Conservation (phyloP, 2,797 vertebrate species). For the Periophthalmus magnuspinnatus region DNA sequence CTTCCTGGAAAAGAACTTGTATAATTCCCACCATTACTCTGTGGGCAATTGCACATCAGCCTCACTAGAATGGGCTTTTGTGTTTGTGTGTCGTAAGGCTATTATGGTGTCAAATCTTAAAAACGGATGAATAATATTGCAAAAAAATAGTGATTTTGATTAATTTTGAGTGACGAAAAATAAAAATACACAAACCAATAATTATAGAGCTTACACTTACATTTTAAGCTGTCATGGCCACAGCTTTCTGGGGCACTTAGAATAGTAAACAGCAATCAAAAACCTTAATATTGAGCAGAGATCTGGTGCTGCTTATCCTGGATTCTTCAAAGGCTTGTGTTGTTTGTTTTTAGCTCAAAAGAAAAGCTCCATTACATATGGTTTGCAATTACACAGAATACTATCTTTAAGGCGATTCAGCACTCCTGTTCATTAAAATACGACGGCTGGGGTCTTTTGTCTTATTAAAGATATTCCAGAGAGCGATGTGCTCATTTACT, state of each 20-base stretch:
- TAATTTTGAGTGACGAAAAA: constrained; percentile 6
- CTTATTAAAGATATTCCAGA: constrained; percentile 18
- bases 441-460: constrained; percentile 22
- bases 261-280: constrained; percentile 35
- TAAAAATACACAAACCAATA: too few species aligned
- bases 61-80: constrained; percentile 2
- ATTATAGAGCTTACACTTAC: neutral
- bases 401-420: constrained; percentile 43
- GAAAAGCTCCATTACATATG: constrained; percentile 43
- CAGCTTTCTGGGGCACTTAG: constrained; percentile 16
- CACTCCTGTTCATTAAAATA: constrained; percentile 53
- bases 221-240: constrained; percentile 7
- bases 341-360: constrained; percentile 47
- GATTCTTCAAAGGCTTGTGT: constrained; percentile 58
- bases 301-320: constrained; percentile 46
- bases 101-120: constrained; percentile 32
- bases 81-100: neutral
- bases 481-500: constrained; percentile 29
- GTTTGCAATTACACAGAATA: constrained; percentile 47
- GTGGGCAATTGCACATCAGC: constrained; percentile 29
- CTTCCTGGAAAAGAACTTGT: constrained; percentile 23
- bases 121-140: neutral
- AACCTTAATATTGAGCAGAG: neutral
- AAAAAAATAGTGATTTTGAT: neutral
- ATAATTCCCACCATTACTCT: constrained; percentile 35